phyloP scores from a whole-genome alignment of 2,113 vertebrate genomes.

The Oreochromis aureus region DNA sequence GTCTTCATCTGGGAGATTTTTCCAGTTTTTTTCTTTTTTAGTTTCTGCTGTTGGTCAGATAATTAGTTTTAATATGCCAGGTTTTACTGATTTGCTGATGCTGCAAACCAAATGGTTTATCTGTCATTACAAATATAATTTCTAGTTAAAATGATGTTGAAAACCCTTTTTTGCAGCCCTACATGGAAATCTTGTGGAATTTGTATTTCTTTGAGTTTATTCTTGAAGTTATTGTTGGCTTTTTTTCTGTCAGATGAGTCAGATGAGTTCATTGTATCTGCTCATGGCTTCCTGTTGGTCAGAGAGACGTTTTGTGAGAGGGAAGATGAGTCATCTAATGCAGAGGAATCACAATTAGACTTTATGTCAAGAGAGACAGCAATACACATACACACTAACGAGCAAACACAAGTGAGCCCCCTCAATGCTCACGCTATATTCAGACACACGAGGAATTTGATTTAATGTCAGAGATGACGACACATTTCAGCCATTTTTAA shows the following conservation, averaged over 20 bases:
- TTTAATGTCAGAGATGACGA: neutral
- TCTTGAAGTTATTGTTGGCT: neutral
- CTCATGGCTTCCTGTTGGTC: conserved; percentile 6
- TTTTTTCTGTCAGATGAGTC: neutral
- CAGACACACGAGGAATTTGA: neutral
- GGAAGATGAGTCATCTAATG: conserved; percentile 55
- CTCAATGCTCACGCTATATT: neutral
- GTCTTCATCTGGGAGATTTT: neutral
- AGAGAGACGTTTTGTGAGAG: conserved; percentile 11
- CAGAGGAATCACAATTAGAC: conserved; percentile 41
- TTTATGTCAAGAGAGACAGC: conserved; percentile 14
- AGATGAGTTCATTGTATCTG: neutral
- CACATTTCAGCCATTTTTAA: neutral
- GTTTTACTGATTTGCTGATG: neutral
- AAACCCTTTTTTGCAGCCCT: neutral
- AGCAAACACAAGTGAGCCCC: neutral
- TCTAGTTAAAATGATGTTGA: neutral
- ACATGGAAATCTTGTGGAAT: neutral
- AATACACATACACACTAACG: neutral
- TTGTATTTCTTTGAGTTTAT: neutral
- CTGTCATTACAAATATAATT: neutral
- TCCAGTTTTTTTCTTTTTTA: neutral
- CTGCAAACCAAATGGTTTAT: neutral
- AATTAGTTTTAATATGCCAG: neutral
- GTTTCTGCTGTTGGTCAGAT: neutral